Evolutionary conservation across 2,797 vertebrate species (phyloP), one percentile per base, ranked within the genome.

Genomic region (Pogonophryne albipinna): DNA sequence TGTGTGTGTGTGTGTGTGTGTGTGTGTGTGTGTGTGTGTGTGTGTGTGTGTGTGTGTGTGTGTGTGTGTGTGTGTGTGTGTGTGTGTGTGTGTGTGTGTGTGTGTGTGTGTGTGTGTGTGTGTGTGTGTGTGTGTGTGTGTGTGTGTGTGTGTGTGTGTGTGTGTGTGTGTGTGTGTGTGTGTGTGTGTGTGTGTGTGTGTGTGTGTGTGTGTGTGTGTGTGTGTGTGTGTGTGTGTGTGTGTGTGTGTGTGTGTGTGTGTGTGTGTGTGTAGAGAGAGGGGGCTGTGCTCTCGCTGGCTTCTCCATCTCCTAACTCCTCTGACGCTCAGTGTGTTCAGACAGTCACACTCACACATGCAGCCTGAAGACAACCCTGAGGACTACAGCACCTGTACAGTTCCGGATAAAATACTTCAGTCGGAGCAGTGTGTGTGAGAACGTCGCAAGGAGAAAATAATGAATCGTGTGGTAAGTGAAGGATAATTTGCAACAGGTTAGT

Each of bases 281-380:
- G 85, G 86, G 82, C 73, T 85, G 88, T 80, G 78, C 86, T 88
- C 81, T 86, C 66, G 23, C 77, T 78, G 78, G 70, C 80, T 80
- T 87, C 82, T 91, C 75, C 74, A 84, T 89, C 89, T 89, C 87
- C 85, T 84, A 83, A 82, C 77, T 86, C 83, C 56, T 83, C 78
- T 75, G 82, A 53, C 13, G 31, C 64, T 83, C 71, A 34, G 23
- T 50, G 72, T 19, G 7, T 51, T 67, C 75, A 77, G 46, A 78
- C 80, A 64, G 62, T 53, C 66, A 73, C 58, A 52, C 61, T 58
- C 49, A 62, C 49, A 45, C 63, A 59, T 13, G 49, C 27, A 72
- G 27, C 53, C 66, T 61, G 76, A 56, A 65, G 74, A 78, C 66
- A 76, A 71, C 74, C 74, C 58, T 50, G 64, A 80, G 76, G 79